These are phyloP conservation scores for Drosophila tristis DNA, from an alignment of 1,140 invertebrate genomes.

Conservation along the genomic window DNA sequence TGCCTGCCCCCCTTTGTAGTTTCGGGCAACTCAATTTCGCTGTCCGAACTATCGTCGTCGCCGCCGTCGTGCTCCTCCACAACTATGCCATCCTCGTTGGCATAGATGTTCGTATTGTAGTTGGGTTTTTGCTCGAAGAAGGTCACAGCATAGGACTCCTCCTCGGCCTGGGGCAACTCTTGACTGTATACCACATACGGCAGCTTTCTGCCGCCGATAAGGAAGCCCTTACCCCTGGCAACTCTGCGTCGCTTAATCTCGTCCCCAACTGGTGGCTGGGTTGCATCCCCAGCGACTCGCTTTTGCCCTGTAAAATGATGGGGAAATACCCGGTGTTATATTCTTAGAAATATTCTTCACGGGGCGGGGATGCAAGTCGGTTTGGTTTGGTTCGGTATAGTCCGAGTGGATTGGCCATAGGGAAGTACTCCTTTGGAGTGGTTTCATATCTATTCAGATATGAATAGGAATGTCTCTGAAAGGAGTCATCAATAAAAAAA, in stretches of 20 bases:
- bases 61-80: neutral
- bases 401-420: neutral
- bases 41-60: slow-evolving; percentile 27
- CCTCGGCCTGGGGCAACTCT: slow-evolving; percentile 39
- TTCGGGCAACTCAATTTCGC: slow-evolving; percentile 16
- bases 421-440: neutral
- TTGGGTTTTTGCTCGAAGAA: slow-evolving; percentile 61
- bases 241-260: slow-evolving; percentile 20
- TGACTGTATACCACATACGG: slow-evolving; percentile 37
- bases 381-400: neutral
- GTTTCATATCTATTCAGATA: neutral
- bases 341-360: neutral
- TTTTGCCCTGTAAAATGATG: slow-evolving; percentile 51
- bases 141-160: slow-evolving; percentile 50
- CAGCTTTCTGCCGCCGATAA: slow-evolving; percentile 40
- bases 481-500: no score
- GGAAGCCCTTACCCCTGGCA: slow-evolving; percentile 15
- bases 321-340: neutral
- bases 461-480: no score
- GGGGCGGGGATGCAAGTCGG: slow-evolving; percentile 4
- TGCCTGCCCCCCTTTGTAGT: neutral
- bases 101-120: slow-evolving; percentile 45
- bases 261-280: neutral
- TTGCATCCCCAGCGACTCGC: slow-evolving; percentile 5
- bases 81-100: neutral